These are phyloP conservation scores for Ostrea edulis DNA, from an alignment of 1,140 invertebrate genomes.

Conservation along the genomic window DNA sequence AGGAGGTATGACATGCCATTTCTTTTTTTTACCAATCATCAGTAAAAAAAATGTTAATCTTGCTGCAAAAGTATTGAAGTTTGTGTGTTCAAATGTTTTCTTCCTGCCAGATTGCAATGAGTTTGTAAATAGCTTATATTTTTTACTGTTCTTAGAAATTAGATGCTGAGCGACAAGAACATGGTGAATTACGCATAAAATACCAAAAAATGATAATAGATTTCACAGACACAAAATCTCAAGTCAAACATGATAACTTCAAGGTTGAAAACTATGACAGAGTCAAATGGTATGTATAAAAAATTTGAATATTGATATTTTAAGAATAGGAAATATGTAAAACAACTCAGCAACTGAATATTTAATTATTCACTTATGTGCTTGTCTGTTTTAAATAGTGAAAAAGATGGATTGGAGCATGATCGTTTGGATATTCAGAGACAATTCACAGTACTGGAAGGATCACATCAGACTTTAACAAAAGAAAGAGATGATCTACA, in stretches of 20 bases:
- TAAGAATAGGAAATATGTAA: neutral
- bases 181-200: constrained; percentile 74
- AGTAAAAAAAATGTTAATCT: neutral
- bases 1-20: constrained; percentile 67
- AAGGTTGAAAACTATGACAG: constrained; percentile 78
- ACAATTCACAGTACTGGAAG: constrained; percentile 71
- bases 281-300: constrained; percentile 73
- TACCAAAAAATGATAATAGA: constrained; percentile 73
- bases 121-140: neutral
- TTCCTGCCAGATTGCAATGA: neutral
- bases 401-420: constrained; percentile 75
- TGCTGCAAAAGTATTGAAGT: neutral
- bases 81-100: no score
- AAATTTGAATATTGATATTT: neutral
- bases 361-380: neutral
- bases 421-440: constrained; percentile 72
- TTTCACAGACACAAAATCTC: constrained; percentile 70
- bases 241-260: constrained; percentile 75
- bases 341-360: no score
- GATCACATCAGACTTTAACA: constrained; percentile 67
- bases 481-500: constrained; percentile 77
- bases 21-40: neutral
- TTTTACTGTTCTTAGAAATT: constrained; percentile 65
- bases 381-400: constrained; percentile 62
- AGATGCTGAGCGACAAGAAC: constrained; percentile 70